Evolutionary conservation across 2,797 vertebrate species (phyloP).

Genomic region (Lepilemur septentrionalis): DNA sequence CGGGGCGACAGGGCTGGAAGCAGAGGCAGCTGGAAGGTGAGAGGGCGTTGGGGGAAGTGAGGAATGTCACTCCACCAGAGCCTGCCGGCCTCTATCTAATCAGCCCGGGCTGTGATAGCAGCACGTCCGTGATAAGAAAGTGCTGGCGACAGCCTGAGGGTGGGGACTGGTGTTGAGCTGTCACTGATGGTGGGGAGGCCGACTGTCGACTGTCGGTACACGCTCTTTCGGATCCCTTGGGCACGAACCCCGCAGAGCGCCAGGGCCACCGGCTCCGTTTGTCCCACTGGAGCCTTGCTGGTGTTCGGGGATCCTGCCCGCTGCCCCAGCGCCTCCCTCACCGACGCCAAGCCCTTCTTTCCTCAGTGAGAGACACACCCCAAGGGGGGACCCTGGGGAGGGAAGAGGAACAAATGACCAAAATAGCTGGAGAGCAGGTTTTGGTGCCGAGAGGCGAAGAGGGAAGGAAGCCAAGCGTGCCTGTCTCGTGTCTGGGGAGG

Average conservation of each 20-base stretch:
- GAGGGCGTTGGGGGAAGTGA: background rate
- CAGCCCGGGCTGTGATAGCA: conserved; percentile 77
- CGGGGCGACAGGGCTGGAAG: background rate
- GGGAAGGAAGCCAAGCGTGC: background rate
- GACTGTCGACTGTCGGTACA: background rate
- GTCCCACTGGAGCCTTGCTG: background rate
- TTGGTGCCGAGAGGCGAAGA: background rate
- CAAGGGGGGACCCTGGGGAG: background rate
- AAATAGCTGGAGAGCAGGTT: background rate
- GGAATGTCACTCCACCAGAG: conserved; percentile 52
- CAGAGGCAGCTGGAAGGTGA: background rate
- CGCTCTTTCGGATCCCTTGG: conserved; percentile 15
- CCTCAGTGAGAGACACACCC: background rate
- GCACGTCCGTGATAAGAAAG: conserved; percentile 84
- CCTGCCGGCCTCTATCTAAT: conserved; percentile 80
- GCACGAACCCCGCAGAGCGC: background rate
- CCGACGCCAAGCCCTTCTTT: background rate
- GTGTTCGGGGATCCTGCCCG: background rate
- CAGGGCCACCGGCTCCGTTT: fast-evolving
- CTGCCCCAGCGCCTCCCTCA: background rate
- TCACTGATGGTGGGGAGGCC: conserved; percentile 69
- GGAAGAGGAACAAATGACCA: background rate
- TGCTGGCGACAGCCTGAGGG: conserved; percentile 73
- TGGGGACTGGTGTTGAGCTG: conserved; percentile 81
- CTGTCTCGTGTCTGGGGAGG: background rate